A percentile compares a stretch with the other conserved stretches of the same genome.
These are phyloP conservation scores for Orgyia antiqua DNA, from an alignment of 2,888 invertebrate genomes.

Conservation along the genomic window DNA sequence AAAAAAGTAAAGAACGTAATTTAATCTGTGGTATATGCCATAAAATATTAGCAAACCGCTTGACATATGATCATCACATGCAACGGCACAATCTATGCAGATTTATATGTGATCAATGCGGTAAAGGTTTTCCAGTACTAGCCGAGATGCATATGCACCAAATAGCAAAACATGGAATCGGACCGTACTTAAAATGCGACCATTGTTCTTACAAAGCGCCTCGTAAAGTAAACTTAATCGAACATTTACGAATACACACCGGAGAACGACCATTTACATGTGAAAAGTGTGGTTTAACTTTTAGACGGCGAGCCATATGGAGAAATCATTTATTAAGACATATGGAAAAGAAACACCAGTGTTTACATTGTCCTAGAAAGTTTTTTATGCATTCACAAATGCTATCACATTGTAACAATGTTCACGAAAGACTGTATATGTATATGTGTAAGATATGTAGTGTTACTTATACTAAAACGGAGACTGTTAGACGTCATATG, in stretches of 20 bases:
- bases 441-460: slow-evolving; percentile 54
- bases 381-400: slow-evolving; percentile 46
- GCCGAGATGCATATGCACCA: slow-evolving; percentile 47
- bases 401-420: slow-evolving; percentile 52
- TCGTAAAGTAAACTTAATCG: slow-evolving; percentile 43
- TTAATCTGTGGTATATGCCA: slow-evolving; percentile 47
- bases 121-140: slow-evolving; percentile 48
- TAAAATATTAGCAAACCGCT: slow-evolving; percentile 43
- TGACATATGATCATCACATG: slow-evolving; percentile 54
- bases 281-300: slow-evolving; percentile 62
- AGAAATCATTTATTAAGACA: slow-evolving; percentile 61
- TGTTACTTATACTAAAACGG: slow-evolving; percentile 49
- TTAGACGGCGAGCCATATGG: slow-evolving; percentile 55
- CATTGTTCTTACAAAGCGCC: slow-evolving; percentile 56
- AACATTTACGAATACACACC: slow-evolving; percentile 57
- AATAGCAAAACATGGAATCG: slow-evolving; percentile 48
- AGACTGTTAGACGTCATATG: slow-evolving; percentile 56
- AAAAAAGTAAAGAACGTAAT: slow-evolving; percentile 10
- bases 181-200: slow-evolving; percentile 48
- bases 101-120: slow-evolving; percentile 63
- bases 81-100: slow-evolving; percentile 50
- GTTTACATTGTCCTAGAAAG: slow-evolving; percentile 51
- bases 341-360: slow-evolving; percentile 53
- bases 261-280: slow-evolving; percentile 65
- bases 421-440: slow-evolving; percentile 54